These are phyloP conservation scores for Todus mexicanus DNA, from an alignment of 2,797 vertebrate genomes.

Conservation along the genomic window DNA sequence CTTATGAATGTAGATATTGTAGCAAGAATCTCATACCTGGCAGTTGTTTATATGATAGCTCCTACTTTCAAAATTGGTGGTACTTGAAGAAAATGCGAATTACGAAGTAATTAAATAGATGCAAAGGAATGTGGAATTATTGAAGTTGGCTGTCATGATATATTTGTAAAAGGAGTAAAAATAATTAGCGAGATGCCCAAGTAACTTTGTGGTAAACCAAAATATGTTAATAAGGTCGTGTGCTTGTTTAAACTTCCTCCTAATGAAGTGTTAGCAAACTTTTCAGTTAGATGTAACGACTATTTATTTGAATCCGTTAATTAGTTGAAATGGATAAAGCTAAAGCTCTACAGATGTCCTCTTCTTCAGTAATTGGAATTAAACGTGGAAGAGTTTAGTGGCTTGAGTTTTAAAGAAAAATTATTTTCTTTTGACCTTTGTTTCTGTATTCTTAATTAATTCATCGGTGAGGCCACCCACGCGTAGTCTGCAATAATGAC, in stretches of 20 bases:
- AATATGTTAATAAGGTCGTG: conserved; percentile 73
- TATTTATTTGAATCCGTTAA: conserved; percentile 72
- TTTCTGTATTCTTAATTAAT: conserved; percentile 73
- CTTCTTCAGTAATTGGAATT: conserved; percentile 72
- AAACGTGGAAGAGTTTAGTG: conserved; percentile 74
- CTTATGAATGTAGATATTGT: background rate
- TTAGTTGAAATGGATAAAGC: conserved; percentile 65
- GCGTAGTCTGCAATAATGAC: conserved; percentile 45
- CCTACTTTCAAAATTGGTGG: background rate
- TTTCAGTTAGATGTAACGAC: conserved; percentile 71
- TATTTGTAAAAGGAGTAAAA: conserved; percentile 65
- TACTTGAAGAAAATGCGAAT: conserved; percentile 29
- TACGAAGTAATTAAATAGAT: conserved; percentile 28
- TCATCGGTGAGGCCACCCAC: conserved; percentile 72
- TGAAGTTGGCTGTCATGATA: conserved; percentile 52
- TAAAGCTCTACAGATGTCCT: conserved; percentile 71
- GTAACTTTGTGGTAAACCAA: conserved; percentile 70
- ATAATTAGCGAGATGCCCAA: conserved; percentile 50
- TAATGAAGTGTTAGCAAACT: conserved; percentile 77
- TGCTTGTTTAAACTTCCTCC: conserved; percentile 73
- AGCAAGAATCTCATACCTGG: background rate
- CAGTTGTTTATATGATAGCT: background rate
- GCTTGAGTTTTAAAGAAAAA: conserved; percentile 73
- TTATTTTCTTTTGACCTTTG: conserved; percentile 69
- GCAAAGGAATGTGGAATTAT: conserved; percentile 35